Percentiles rank a stretch among this genome's conserved stretches.
Conservation (phyloP, 2,113 vertebrate genomes). For the Hippopotamus amphibius region DNA sequence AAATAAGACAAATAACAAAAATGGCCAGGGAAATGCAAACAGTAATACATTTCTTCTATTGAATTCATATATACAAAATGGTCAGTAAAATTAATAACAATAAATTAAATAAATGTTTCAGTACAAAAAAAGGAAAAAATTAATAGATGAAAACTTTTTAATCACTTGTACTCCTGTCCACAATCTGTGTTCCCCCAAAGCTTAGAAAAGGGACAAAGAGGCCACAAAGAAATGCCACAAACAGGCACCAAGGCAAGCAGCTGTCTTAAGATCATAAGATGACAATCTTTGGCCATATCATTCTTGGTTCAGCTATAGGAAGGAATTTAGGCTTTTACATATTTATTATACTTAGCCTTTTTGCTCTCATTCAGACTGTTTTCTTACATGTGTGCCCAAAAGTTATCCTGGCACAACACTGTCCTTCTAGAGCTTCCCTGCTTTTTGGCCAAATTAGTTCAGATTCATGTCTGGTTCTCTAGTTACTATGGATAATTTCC, state of each 20-base stretch:
- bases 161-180: not conserved
- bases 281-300: not conserved
- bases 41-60: not conserved
- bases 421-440: not conserved
- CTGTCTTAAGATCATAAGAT: not conserved
- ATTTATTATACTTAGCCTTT: not conserved
- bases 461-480: not conserved
- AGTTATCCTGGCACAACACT: not conserved
- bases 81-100: slow-evolving; percentile 29
- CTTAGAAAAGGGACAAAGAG: not conserved
- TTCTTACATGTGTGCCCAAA: not conserved
- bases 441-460: slow-evolving; percentile 34
- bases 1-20: slow-evolving; percentile 11
- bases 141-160: not conserved
- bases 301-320: not conserved
- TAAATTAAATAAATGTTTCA: not conserved
- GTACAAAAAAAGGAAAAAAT: not conserved
- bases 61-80: not conserved
- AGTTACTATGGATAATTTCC: slow-evolving; percentile 12
- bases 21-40: not conserved
- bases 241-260: not conserved
- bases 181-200: not conserved
- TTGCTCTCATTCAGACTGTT: not conserved
- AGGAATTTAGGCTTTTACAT: not conserved
- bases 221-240: not conserved